phyloP scores from a whole-genome alignment of 2,888 invertebrate genomes.

The Drosophila kambysellisi region DNA sequence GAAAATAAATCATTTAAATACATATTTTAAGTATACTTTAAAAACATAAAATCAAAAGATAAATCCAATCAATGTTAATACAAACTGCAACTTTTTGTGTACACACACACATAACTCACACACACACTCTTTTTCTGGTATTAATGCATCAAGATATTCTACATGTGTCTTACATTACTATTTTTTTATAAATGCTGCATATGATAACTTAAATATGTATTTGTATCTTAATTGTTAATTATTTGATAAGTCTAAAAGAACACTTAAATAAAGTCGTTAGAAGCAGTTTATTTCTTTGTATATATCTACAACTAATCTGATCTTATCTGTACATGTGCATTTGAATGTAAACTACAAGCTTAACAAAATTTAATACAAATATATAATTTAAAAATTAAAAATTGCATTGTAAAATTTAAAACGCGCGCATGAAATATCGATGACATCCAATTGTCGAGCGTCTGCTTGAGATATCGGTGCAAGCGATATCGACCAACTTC shows the following conservation, averaged over 20 bases:
- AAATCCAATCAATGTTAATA: constrained; percentile 32
- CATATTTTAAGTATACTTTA: constrained; percentile 30
- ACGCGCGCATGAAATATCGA: neutral
- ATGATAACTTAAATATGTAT: constrained; percentile 45
- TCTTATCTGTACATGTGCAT: neutral
- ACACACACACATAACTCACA: constrained; percentile 5
- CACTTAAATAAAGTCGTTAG: constrained; percentile 64
- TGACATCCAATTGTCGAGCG: neutral
- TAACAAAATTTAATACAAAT: neutral
- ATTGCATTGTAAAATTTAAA: neutral
- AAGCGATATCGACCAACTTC: neutral
- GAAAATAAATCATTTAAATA: constrained; percentile 42
- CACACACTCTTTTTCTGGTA: constrained; percentile 47
- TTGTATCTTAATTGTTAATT: constrained; percentile 72
- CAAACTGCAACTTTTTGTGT: constrained; percentile 41
- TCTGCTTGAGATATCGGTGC: neutral
- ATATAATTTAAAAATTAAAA: neutral
- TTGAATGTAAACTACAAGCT: neutral
- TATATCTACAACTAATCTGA: constrained; percentile 16
- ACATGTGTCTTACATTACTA: constrained; percentile 61
- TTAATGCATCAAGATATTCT: constrained; percentile 58
- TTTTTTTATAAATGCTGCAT: constrained; percentile 53
- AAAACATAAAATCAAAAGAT: constrained; percentile 4
- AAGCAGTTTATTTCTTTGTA: constrained; percentile 51
- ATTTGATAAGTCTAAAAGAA: constrained; percentile 65